Conservation (phyloP, 2,888 invertebrate species). For the Augiades crinisus region DNA sequence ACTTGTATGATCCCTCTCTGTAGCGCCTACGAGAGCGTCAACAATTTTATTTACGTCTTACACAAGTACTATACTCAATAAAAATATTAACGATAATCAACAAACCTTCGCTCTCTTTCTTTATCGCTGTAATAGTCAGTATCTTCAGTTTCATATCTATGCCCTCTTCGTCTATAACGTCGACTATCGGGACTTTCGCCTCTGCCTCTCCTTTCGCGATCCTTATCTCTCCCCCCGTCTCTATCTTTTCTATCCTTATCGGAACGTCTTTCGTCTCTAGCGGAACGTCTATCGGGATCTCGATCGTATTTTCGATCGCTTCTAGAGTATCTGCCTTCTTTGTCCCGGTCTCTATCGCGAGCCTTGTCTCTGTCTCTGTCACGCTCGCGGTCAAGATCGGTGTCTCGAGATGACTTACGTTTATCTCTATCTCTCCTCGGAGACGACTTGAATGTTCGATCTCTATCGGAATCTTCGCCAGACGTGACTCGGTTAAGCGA, state of each 20-base stretch:
- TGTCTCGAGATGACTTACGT: constrained; percentile 51
- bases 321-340: constrained; percentile 52
- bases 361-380: constrained; percentile 40
- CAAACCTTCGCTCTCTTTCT: constrained; percentile 78
- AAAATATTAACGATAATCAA: not conserved
- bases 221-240: constrained; percentile 39
- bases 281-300: constrained; percentile 48
- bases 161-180: constrained; percentile 59
- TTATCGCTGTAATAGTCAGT: constrained; percentile 86
- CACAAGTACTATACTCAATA: too few species aligned
- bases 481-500: constrained; percentile 61
- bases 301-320: constrained; percentile 59
- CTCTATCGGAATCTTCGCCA: constrained; percentile 71
- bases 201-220: constrained; percentile 45
- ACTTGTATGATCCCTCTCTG: constrained; percentile 73
- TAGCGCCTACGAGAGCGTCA: constrained; percentile 54
- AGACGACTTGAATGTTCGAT: constrained; percentile 58
- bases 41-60: not conserved
- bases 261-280: constrained; percentile 48
- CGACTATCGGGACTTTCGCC: constrained; percentile 60
- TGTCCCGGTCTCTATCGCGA: constrained; percentile 48
- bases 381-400: constrained; percentile 50
- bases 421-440: constrained; percentile 62
- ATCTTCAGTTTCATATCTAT: constrained; percentile 84
- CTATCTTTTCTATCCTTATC: constrained; percentile 58